Evolutionary conservation across 2,797 vertebrate species (phyloP), one percentile per base, ranked within the genome.

Genomic region (Pangasius macronema): DNA sequence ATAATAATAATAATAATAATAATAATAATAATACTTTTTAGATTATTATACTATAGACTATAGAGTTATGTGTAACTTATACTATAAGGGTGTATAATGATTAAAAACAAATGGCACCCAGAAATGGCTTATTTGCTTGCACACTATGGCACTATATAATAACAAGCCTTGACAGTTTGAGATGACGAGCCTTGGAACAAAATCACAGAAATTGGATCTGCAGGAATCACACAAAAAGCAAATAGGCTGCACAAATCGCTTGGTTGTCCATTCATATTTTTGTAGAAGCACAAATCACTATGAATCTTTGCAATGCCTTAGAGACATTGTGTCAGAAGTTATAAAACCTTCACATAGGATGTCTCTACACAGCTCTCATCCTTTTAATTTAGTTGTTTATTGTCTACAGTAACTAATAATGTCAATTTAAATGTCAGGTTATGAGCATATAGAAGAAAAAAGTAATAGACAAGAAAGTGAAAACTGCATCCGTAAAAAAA

Each of bases 141-240:
- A 27, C 9, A 42, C 3, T 63, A 13, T 59, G 55, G 68, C 84
- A n/a, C 46, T 82, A 10, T 72, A 72, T 39, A 72, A 72, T 42
- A 93, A 94, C 81, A 53, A 30, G 67, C 82, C 87, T 63, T 93
- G 93, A 94, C 94, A 93, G 85, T 73, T 42, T 27, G 70, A 86
- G 91, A 93, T 87, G 91, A 86, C 89, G 86, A 72, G 80, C 85
- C 85, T 90, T 89, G 87, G 87, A 93, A 93, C 89, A 85, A 93
- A 94, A 94, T 93, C 87, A 87, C n/a, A 90, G 84, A 91, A 94
- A 95, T 86, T 91, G 89, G 91, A 89, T 92, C 86, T 53, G 61
- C 46, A 61, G 85, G 90, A 89, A 87, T 91, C 84, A 87, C 82
- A 88, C 87, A 36, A 73, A 67, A 16, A 81, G 77, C 84, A 88